These are phyloP conservation scores for Apodemus sylvaticus DNA, from an alignment of 2,113 vertebrate genomes.

Conservation along the genomic window DNA sequence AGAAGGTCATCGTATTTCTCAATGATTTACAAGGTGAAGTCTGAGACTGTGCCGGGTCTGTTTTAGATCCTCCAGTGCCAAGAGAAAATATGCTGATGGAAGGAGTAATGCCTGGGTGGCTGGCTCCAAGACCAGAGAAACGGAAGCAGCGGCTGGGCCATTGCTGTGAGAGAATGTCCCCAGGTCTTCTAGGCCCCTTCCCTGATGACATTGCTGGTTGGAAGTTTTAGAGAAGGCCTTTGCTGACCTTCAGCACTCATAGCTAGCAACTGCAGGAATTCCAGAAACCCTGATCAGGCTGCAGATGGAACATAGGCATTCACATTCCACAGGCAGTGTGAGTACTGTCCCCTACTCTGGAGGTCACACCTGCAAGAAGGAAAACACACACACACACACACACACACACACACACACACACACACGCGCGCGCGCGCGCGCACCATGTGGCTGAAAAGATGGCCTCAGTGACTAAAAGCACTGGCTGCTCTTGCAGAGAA, in stretches of 20 bases:
- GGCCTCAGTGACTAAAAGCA: neutral
- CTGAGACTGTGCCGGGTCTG: constrained; percentile 62
- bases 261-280: neutral
- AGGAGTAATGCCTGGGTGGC: constrained; percentile 49
- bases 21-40: constrained; percentile 77
- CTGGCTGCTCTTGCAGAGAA: neutral
- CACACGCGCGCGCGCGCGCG: neutral
- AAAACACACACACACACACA: neutral
- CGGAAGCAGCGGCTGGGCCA: neutral
- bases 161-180: neutral
- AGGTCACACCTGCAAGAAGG: neutral
- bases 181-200: neutral
- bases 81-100: constrained; percentile 78
- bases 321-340: neutral
- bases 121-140: neutral
- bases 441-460: neutral
- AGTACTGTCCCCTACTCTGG: neutral
- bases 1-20: constrained; percentile 80
- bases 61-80: constrained; percentile 73
- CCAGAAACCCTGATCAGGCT: neutral
- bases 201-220: neutral
- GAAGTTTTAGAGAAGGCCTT: neutral
- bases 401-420: neutral
- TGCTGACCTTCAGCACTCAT: neutral
- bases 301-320: neutral